Percentiles rank a stretch among this genome's conserved stretches.
Conservation (phyloP, 2,113 vertebrate genomes). For the Argyrosomus japonicus region DNA sequence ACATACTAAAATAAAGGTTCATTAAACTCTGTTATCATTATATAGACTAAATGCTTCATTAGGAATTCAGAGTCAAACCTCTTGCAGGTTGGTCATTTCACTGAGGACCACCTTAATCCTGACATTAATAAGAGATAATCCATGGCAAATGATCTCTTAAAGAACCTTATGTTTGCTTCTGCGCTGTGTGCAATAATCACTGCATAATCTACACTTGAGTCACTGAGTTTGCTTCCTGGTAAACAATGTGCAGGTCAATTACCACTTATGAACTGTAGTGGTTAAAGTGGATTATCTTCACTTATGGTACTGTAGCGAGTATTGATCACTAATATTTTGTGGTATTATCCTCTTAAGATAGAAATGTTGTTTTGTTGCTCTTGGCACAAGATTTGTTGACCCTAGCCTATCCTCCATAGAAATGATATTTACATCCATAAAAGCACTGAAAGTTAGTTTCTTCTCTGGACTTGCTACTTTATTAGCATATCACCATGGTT, state of each 20-base stretch:
- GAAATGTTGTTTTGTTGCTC: neutral
- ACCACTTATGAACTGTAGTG: neutral
- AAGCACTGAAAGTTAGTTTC: neutral
- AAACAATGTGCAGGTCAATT: slow-evolving; percentile 9
- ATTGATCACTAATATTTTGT: neutral
- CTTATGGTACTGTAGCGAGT: neutral
- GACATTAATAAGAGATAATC: slow-evolving; percentile 23
- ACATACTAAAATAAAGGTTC: neutral
- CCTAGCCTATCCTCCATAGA: neutral
- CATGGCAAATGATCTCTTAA: neutral
- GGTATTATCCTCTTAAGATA: neutral
- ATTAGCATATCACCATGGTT: slow-evolving; percentile 33
- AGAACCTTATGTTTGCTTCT: slow-evolving; percentile 20
- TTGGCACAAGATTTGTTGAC: neutral
- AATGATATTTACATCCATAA: neutral
- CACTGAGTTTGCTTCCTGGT: neutral
- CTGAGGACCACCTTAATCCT: slow-evolving; percentile 9
- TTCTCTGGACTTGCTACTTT: neutral
- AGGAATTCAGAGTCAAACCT: neutral
- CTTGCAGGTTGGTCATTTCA: neutral
- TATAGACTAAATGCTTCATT: neutral
- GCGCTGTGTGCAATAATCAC: neutral
- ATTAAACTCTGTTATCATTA: neutral
- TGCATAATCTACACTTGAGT: slow-evolving; percentile 2
- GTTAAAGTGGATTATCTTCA: slow-evolving; percentile 18